Conservation (phyloP, 2,797 vertebrate species). For the Lagodon rhomboides region DNA sequence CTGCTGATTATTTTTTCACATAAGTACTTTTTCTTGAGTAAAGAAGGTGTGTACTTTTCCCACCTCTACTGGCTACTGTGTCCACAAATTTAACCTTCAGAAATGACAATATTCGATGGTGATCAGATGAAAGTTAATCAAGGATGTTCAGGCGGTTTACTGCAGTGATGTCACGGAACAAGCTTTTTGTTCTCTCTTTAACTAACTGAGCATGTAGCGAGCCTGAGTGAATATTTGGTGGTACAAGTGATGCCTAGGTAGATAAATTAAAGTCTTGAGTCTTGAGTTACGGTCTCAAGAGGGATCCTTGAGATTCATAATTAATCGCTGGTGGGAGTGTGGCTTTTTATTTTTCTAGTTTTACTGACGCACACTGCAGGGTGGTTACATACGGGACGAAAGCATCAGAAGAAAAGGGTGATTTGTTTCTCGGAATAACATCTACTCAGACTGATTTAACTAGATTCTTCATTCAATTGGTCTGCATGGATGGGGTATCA, state of each 20-base stretch:
- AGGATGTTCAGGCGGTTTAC: too few relatives aligned
- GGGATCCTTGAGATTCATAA: neutral
- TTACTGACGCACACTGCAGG: conserved; percentile 1
- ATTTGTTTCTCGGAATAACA: conserved; percentile 17
- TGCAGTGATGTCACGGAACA: neutral
- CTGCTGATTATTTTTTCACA: too few relatives aligned
- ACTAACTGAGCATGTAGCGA: neutral
- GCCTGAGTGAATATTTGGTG: neutral
- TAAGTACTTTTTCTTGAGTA: too few relatives aligned
- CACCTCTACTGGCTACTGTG: neutral
- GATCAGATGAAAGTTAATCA: too few relatives aligned
- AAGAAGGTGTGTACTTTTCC: too few relatives aligned
- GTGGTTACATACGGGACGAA: neutral
- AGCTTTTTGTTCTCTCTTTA: neutral
- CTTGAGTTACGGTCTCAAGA: too few relatives aligned
- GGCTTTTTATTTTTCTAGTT: neutral
- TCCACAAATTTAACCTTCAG: neutral
- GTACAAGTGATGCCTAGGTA: neutral
- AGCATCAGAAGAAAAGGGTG: neutral
- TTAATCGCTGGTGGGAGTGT: neutral
- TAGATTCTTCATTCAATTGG: conserved; percentile 15
- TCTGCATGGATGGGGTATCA: conserved; percentile 13
- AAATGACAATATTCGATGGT: neutral
- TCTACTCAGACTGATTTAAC: conserved; percentile 2
- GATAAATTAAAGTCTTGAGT: conserved; percentile 1